Conservation (phyloP, 2,113 vertebrate species). For the Malaclemys terrapin region DNA sequence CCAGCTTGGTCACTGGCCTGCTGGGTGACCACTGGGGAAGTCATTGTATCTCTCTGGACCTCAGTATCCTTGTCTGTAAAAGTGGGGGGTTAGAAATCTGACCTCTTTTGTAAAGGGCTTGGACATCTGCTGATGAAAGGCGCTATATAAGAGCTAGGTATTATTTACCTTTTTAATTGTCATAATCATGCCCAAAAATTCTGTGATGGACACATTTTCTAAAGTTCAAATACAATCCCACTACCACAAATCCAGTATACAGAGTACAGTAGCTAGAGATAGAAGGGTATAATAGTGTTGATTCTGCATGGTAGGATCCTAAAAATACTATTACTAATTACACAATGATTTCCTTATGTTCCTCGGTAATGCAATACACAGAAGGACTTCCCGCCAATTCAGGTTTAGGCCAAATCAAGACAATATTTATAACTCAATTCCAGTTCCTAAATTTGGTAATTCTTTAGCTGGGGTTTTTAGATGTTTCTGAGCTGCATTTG, state of each 20-base stretch:
- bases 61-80: background rate
- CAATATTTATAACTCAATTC: slow-evolving; percentile 48
- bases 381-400: slow-evolving; percentile 54
- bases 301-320: background rate
- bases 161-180: background rate
- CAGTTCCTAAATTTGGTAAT: slow-evolving; percentile 67
- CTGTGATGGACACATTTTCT: background rate
- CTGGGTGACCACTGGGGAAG: background rate
- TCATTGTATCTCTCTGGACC: background rate
- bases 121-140: background rate
- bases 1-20: background rate
- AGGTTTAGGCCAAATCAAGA: slow-evolving; percentile 59
- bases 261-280: slow-evolving; percentile 19
- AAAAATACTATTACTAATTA: slow-evolving; percentile 66
- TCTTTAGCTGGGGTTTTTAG: slow-evolving; percentile 65
- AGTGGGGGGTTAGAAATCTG: background rate
- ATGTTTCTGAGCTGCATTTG: slow-evolving; percentile 41
- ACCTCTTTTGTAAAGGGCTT: background rate
- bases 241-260: background rate
- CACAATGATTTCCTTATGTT: slow-evolving; percentile 71
- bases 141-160: background rate
- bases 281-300: slow-evolving; percentile 15
- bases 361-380: slow-evolving; percentile 46
- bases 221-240: background rate
- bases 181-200: background rate